Percentiles rank a stretch among this genome's conserved stretches.
phyloP scores from a whole-genome alignment of 2,113 vertebrate genomes.

The Pristiophorus japonicus region DNA sequence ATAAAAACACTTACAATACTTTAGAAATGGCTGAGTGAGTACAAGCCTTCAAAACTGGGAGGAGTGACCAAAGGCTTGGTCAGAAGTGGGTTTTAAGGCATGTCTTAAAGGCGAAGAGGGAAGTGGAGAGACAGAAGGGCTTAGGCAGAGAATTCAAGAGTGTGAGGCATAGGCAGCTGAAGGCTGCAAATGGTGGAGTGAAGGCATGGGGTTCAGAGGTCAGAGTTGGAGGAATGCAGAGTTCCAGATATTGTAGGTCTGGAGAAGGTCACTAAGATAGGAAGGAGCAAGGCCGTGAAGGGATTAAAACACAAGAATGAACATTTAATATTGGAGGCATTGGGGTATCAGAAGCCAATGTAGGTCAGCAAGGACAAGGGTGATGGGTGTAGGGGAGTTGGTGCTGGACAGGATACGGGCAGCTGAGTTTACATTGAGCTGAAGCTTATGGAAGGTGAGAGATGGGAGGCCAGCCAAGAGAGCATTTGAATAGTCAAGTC shows the following conservation, averaged over 20 bases:
- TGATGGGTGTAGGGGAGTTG: background rate
- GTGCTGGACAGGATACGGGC: background rate
- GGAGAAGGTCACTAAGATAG: background rate
- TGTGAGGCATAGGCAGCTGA: background rate
- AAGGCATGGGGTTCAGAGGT: background rate
- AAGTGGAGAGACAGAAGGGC: background rate
- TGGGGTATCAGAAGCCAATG: background rate
- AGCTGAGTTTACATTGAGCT: background rate
- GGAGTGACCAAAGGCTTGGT: background rate
- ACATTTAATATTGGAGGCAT: background rate
- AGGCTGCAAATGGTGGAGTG: background rate
- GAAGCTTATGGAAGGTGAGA: background rate
- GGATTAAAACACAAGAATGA: background rate
- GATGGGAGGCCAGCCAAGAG: background rate
- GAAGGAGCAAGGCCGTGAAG: background rate
- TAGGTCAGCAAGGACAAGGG: background rate
- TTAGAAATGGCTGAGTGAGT: background rate
- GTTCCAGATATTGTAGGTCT: background rate
- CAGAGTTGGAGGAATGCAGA: background rate
- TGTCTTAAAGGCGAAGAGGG: background rate
- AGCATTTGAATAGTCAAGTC: background rate
- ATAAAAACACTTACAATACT: background rate
- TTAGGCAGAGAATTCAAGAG: background rate
- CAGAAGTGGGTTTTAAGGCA: background rate
- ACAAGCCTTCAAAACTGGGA: background rate